A percentile compares a stretch with the other conserved stretches of the same genome.
Conservation (phyloP, 2,113 vertebrate genomes). For the Collichthys lucidus region DNA sequence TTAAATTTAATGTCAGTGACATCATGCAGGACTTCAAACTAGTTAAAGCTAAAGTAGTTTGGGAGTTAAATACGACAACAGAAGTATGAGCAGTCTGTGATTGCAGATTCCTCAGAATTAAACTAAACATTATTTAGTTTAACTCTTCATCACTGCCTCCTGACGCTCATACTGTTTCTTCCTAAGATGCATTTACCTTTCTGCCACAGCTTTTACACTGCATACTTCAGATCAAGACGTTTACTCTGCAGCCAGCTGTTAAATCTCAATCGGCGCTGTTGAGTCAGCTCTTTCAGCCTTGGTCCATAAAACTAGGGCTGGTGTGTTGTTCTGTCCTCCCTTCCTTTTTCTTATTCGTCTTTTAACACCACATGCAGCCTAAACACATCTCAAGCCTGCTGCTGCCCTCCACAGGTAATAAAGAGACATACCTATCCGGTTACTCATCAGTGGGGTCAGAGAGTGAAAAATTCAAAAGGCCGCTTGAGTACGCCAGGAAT, state of each 20-base stretch:
- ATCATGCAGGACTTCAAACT: neutral
- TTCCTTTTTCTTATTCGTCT: slow-evolving; percentile 54
- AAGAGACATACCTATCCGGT: neutral
- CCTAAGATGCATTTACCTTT: neutral
- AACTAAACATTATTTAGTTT: neutral
- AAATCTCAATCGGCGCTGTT: neutral
- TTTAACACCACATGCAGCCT: slow-evolving; percentile 8
- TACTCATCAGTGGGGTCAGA: neutral
- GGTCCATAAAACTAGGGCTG: neutral
- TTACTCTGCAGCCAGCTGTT: neutral
- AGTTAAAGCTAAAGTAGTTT: neutral
- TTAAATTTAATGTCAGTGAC: neutral
- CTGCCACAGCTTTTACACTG: neutral
- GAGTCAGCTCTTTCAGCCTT: slow-evolving; percentile 12
- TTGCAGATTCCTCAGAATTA: neutral
- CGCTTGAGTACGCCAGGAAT: neutral
- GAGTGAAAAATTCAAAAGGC: neutral
- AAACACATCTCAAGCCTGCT: slow-evolving; percentile 53
- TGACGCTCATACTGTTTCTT: neutral
- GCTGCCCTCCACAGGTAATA: slow-evolving; percentile 70
- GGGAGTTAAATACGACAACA: no score
- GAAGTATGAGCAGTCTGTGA: neutral
- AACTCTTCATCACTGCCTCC: neutral
- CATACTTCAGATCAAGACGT: neutral
- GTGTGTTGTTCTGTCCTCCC: neutral